Conservation (phyloP, 2,113 vertebrate species). For the Dicaeum eximium region DNA sequence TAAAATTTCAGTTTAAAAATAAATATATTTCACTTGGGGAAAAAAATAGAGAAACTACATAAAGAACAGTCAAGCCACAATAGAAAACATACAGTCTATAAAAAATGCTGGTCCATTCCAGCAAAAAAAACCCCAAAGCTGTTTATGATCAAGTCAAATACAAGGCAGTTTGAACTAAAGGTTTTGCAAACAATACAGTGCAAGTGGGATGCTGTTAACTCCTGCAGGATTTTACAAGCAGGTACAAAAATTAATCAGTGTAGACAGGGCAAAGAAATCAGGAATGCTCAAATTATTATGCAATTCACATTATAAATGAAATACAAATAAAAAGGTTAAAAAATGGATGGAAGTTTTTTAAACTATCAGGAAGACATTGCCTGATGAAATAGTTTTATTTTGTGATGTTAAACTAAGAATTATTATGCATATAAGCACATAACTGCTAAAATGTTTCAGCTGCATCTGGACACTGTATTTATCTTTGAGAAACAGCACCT, state of each 20-base stretch:
- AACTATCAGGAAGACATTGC: not conserved
- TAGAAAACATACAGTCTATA: not conserved
- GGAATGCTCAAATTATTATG: not conserved
- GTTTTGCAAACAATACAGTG: not conserved
- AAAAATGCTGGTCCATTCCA: accelerated
- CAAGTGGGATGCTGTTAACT: not conserved
- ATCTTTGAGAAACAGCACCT: not conserved
- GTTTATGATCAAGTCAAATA: not conserved
- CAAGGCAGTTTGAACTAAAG: not conserved
- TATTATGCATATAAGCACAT: not conserved
- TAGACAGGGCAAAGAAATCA: not conserved
- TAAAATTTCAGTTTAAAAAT: conserved; percentile 2
- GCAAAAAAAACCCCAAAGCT: not conserved
- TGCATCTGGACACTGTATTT: not conserved
- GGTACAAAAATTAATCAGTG: not conserved
- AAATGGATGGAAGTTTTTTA: not conserved
- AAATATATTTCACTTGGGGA: not conserved
- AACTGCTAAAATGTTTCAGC: not conserved
- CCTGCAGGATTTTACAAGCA: not conserved
- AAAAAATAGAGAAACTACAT: not conserved
- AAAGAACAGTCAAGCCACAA: not conserved
- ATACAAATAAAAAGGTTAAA: not conserved
- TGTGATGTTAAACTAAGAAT: not conserved
- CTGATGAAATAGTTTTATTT: not conserved
- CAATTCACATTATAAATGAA: not conserved